Evolutionary conservation across 2,888 invertebrate genomes (phyloP), one percentile per base, ranked within the genome.

Genomic region (Conops quadrifasciatus): DNA sequence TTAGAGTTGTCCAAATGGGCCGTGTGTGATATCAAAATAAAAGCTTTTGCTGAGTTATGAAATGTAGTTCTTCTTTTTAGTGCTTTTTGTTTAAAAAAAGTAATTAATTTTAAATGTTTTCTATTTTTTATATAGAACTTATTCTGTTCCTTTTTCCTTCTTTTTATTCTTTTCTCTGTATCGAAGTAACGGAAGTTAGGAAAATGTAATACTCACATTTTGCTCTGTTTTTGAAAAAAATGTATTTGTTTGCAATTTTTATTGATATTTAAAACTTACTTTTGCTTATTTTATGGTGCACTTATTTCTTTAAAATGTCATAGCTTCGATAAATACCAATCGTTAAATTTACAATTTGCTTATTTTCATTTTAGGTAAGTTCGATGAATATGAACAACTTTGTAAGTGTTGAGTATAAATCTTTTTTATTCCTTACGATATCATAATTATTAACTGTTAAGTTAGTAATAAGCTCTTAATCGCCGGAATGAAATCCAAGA

Each of bases 331-430:
- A 36, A 36, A 36, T 36, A 36, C 9, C 9, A 36, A 36, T 36
- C 36, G 36, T 36, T 36, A 59, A 45, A 45, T 16, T 19, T 47
- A 21, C 74, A 73, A 60, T 71, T 74, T 77, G 66, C 67, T 69
- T 72, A 67, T 67, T 67, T 56, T 71, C 45, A 47, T 73, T 73
- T 64, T 71, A 73, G 73, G 71, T 69, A 73, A 73, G 71, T 71
- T 69, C 66, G 65, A 62, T 60, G 21, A 64, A 72, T 67, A 75
- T 75, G 73, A 70, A 62, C 71, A 56, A 53, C 49, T 28, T 68
- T 71, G 75, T 75, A 75, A 75, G 75, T 75, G 69, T 70, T 67
- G 13, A 53, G 51, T 64, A 58, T 26, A 19, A 58, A 49, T 49
- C 49, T 49, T n/a, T 49, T 53, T 67, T 67, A 13, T 26, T 53